Evolutionary conservation across 2,888 invertebrate species (phyloP).

Genomic region (Drosophila algonquin): DNA sequence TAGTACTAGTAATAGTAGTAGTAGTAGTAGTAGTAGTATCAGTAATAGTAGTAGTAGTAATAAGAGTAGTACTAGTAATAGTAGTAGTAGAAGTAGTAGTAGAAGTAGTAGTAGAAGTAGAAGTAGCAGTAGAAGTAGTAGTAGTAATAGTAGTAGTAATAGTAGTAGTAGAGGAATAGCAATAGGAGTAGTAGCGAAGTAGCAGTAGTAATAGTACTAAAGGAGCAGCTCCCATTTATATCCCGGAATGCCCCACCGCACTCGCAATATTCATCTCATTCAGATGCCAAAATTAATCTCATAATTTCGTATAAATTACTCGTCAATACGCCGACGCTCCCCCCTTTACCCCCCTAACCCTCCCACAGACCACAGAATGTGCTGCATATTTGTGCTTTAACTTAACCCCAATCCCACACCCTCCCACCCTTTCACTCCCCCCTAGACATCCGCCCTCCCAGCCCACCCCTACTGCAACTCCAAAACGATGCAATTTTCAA

Average conservation of each 20-base stretch:
- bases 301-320: background rate
- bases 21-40: too few species aligned
- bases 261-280: background rate
- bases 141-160: too few species aligned
- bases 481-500: slow-evolving; percentile 51
- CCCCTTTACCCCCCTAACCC: background rate
- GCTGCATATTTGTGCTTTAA: slow-evolving; percentile 22
- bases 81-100: too few species aligned
- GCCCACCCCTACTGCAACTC: slow-evolving; percentile 17
- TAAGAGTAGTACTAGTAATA: too few species aligned
- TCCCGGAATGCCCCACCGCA: background rate
- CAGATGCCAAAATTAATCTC: background rate
- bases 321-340: background rate
- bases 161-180: too few species aligned
- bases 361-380: background rate
- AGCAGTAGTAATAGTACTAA: too few species aligned
- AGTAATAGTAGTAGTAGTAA: too few species aligned
- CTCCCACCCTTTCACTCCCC: background rate
- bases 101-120: too few species aligned
- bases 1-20: too few species aligned
- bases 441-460: background rate
- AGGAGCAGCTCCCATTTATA: background rate
- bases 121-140: too few species aligned
- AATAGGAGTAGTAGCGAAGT: too few species aligned
- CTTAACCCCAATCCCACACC: background rate